Evolutionary conservation across 23 tunicate genomes (phyloP).

Genomic region (Trididemnum clinides): DNA sequence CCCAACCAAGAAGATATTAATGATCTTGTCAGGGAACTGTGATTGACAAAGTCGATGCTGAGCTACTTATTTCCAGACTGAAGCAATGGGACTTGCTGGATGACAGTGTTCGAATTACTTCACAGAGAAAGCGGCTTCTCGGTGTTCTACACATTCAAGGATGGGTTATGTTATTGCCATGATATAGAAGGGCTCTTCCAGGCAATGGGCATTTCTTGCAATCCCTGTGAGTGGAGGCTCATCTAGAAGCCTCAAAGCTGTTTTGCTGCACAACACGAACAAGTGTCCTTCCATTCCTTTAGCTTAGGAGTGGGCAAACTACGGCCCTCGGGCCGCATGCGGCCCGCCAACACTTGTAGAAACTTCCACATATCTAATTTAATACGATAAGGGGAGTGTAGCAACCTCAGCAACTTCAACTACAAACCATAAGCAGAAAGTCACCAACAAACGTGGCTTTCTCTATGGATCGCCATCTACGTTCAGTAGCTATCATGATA

Average conservation of each 20-base stretch:
- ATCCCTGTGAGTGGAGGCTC: slow-evolving; percentile 36
- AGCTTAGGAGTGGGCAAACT: too few relatives aligned
- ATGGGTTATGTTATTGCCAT: slow-evolving; percentile 39
- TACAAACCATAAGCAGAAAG: too few relatives aligned
- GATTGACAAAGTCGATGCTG: slow-evolving; percentile 41
- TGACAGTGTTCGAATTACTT: slow-evolving; percentile 28
- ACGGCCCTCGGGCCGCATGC: too few relatives aligned
- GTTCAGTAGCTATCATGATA: too few relatives aligned
- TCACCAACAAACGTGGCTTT: too few relatives aligned
- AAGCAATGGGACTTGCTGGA: slow-evolving; percentile 47
- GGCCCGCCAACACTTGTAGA: too few relatives aligned
- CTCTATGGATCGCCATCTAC: too few relatives aligned
- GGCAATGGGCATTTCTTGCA: slow-evolving; percentile 41
- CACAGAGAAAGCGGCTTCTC: slow-evolving; percentile 43
- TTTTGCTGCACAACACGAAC: slow-evolving; percentile 50
- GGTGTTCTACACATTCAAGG: slow-evolving; percentile 15
- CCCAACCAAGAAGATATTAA: slow-evolving; percentile 46
- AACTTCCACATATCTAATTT: too few relatives aligned
- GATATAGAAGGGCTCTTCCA: slow-evolving; percentile 30
- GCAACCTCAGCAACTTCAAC: too few relatives aligned
- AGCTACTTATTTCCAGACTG: slow-evolving; percentile 25
- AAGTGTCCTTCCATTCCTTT: slow-evolving; percentile 49
- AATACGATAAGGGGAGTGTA: too few relatives aligned
- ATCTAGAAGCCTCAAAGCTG: slow-evolving; percentile 41
- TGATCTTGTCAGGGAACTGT: slow-evolving; percentile 26